phyloP scores from a whole-genome alignment of 2,888 invertebrate genomes.

The Perizoma flavofasciatum region DNA sequence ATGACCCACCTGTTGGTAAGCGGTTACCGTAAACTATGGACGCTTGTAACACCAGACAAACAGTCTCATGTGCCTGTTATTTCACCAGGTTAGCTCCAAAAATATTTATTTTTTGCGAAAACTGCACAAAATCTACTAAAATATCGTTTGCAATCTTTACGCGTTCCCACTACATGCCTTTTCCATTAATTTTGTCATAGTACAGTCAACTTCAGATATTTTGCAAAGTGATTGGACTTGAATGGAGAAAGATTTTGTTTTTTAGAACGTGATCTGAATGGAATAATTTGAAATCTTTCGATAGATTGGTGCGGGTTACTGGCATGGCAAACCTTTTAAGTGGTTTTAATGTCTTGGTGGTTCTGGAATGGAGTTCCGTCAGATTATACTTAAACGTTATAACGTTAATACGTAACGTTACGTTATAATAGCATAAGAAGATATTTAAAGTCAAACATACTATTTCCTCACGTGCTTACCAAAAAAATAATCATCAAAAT shows the following conservation, averaged over 20 bases:
- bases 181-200: conserved; percentile 26
- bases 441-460: too few relatives aligned
- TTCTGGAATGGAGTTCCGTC: not conserved
- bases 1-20: too few relatives aligned
- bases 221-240: conserved; percentile 19
- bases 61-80: too few relatives aligned
- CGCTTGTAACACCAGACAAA: too few relatives aligned
- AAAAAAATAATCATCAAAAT: too few relatives aligned
- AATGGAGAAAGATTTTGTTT: conserved; percentile 28
- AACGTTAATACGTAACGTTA: too few relatives aligned
- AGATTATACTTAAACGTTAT: too few relatives aligned
- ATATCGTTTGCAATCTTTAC: conserved; percentile 18
- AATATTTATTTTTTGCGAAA: too few relatives aligned
- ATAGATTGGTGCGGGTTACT: conserved; percentile 9
- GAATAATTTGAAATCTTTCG: conserved; percentile 16
- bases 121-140: conserved; percentile 1
- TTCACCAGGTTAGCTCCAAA: too few relatives aligned
- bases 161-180: conserved; percentile 15
- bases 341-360: conserved; percentile 7
- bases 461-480: too few relatives aligned
- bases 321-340: conserved; percentile 10
- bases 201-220: conserved; percentile 19
- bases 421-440: too few relatives aligned
- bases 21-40: too few relatives aligned
- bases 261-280: conserved; percentile 27